Conservation (phyloP, 2,797 vertebrate genomes). For the Salarias fasciatus region DNA sequence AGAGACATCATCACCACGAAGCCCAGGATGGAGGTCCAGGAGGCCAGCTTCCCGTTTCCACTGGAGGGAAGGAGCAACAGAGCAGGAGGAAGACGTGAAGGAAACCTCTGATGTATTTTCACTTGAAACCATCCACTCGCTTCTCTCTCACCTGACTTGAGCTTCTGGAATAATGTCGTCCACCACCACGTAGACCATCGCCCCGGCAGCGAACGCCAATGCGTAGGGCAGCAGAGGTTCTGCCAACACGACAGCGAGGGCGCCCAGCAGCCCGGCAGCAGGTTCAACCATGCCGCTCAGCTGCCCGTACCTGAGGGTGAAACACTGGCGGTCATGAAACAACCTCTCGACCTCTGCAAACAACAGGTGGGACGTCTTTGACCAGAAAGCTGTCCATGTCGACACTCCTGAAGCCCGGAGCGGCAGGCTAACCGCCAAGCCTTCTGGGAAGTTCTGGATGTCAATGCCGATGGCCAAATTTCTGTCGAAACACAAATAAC, state of each 20-base stretch:
- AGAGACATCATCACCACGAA: conserved; percentile 99
- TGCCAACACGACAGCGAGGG: conserved; percentile 86
- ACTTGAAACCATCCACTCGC: too few relatives aligned
- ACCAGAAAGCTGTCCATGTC: conserved; percentile 94
- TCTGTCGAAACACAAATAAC: conserved; percentile 76
- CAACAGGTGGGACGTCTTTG: conserved; percentile 19
- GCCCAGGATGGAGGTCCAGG: conserved; percentile 93
- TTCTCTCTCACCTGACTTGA: conserved; percentile 87
- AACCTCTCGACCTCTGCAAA: not conserved
- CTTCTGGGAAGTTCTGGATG: conserved; percentile 98
- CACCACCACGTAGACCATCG: conserved; percentile 96
- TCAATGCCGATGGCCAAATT: conserved; percentile 96
- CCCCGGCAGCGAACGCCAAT: conserved; percentile 92
- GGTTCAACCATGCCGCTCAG: conserved; percentile 98
- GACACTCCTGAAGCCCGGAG: conserved; percentile 90
- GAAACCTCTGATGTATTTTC: too few relatives aligned
- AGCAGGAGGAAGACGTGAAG: too few relatives aligned
- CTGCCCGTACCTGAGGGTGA: conserved; percentile 89
- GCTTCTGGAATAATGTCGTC: conserved; percentile 98
- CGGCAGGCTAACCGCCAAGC: conserved; percentile 94
- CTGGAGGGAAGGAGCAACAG: conserved; percentile 67
- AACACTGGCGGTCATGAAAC: too few relatives aligned
- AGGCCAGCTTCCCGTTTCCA: conserved; percentile 94
- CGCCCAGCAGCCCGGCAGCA: conserved; percentile 87
- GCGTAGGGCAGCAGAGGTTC: conserved; percentile 94